Percentiles rank a stretch among this genome's conserved stretches.
Conservation (phyloP, 2,113 vertebrate genomes). For the Bagarius yarrelli region DNA sequence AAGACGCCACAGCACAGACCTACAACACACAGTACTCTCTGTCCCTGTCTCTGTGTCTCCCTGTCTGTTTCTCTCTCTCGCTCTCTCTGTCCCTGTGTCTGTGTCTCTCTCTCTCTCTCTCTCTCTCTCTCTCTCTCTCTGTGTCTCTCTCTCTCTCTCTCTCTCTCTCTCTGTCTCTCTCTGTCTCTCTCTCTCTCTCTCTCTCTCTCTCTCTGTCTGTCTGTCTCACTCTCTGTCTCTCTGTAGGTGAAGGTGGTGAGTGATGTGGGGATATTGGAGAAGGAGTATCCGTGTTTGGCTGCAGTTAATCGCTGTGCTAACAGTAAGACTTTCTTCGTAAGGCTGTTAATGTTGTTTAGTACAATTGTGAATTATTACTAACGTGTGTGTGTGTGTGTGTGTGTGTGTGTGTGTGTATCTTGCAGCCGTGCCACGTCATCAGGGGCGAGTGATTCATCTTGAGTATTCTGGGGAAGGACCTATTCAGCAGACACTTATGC, state of each 20-base stretch:
- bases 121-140: too few species aligned
- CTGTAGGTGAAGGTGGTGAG: constrained; percentile 68
- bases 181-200: background rate
- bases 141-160: too few species aligned
- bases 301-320: constrained; percentile 79
- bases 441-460: constrained; percentile 74
- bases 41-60: background rate
- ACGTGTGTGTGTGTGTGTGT: constrained; percentile 31
- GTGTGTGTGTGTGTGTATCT: background rate
- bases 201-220: constrained; percentile 1
- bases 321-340: constrained; percentile 54
- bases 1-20: background rate
- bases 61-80: background rate
- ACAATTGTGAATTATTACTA: background rate
- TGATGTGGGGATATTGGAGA: constrained; percentile 65
- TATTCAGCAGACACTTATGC: constrained; percentile 69
- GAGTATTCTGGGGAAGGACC: constrained; percentile 73
- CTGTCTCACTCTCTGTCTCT: background rate
- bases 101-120: background rate
- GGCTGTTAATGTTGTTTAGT: too few species aligned
- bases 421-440: constrained; percentile 73
- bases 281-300: constrained; percentile 75
- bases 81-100: background rate
- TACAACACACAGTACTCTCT: background rate
- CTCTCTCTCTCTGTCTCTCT: too few species aligned